Conservation (phyloP, 2,888 invertebrate genomes). For the Ophion costatus region DNA sequence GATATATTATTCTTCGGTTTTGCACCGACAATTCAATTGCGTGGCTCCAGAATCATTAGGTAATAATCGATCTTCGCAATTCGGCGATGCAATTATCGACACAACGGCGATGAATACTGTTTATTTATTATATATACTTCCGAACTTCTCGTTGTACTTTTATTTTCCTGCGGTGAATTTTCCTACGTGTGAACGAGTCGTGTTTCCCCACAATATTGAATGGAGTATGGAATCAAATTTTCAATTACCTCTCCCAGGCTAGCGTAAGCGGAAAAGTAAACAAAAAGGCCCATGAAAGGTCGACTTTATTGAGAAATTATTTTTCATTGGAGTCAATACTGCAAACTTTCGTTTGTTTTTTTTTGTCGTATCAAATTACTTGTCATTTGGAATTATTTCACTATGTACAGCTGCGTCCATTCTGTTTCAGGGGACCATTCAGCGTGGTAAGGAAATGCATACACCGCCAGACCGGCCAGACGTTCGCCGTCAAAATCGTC, state of each 20-base stretch:
- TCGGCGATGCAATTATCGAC: neutral
- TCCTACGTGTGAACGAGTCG: neutral
- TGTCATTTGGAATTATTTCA: neutral
- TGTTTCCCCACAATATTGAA: neutral
- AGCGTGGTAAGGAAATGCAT: conserved; percentile 97
- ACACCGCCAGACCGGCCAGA: conserved; percentile 96
- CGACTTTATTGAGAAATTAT: no score
- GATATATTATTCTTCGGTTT: neutral
- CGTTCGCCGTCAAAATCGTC: conserved; percentile 99
- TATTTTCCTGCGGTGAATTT: neutral
- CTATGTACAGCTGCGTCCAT: conserved; percentile 14
- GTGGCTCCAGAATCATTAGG: neutral
- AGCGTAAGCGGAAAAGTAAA: no score
- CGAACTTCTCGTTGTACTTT: neutral
- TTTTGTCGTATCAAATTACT: neutral
- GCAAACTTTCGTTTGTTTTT: neutral
- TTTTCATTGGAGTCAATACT: no score
- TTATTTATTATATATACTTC: neutral
- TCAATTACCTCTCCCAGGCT: no score
- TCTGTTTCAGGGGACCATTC: conserved; percentile 93
- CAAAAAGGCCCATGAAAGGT: no score
- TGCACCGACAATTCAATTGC: neutral
- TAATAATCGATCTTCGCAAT: neutral
- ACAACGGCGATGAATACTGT: neutral
- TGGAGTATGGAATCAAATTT: no score